Evolutionary conservation across 2,888 invertebrate genomes (phyloP).

Genomic region (Gonocerus acuteangulatus): DNA sequence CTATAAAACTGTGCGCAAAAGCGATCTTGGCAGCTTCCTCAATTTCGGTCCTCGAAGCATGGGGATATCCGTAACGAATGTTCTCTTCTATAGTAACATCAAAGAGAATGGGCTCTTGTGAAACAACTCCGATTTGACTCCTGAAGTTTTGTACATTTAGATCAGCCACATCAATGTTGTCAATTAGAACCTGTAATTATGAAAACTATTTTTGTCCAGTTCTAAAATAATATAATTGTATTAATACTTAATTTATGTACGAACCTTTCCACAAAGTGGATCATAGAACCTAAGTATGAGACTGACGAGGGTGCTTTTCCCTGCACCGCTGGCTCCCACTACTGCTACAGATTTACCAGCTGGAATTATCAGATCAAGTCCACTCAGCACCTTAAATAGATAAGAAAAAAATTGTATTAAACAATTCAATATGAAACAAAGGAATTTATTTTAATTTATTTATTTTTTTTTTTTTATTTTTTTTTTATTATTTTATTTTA

Average conservation of each 20-base stretch:
- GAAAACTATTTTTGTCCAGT: no score
- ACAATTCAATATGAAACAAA: no score
- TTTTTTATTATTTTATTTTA: no score
- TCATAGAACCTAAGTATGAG: constrained; percentile 69
- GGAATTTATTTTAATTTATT: no score
- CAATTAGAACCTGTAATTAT: constrained; percentile 51
- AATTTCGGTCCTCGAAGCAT: constrained; percentile 41
- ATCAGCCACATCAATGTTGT: constrained; percentile 58
- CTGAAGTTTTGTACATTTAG: constrained; percentile 72
- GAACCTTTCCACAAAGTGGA: constrained; percentile 42
- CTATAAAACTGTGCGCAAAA: constrained; percentile 42
- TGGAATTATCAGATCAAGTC: constrained; percentile 56
- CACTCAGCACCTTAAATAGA: constrained; percentile 53
- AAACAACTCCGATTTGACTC: constrained; percentile 76
- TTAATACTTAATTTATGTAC: background rate
- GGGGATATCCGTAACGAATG: constrained; percentile 49
- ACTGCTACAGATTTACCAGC: constrained; percentile 68
- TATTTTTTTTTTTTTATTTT: no score
- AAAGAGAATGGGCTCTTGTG: constrained; percentile 76
- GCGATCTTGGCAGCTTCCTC: constrained; percentile 43
- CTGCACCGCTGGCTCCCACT: constrained; percentile 66
- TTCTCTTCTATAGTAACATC: constrained; percentile 51
- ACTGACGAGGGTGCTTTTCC: constrained; percentile 69
- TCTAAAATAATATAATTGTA: background rate
- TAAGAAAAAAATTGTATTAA: no score